A percentile compares a stretch with the other conserved stretches of the same genome.
Conservation (phyloP, 2,113 vertebrate species). For the Girardinichthys multiradiatus region DNA sequence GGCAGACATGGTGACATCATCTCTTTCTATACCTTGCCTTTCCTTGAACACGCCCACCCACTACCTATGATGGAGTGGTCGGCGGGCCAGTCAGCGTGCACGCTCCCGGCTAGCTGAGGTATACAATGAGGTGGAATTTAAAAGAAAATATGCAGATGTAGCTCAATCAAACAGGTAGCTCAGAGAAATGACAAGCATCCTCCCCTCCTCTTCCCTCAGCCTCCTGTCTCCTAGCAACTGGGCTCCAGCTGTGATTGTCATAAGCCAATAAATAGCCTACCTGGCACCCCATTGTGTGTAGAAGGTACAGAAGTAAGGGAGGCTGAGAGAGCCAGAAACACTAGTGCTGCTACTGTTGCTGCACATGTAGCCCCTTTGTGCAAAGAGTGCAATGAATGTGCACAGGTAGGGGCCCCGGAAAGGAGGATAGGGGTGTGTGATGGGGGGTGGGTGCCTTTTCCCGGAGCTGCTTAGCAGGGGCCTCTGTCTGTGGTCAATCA, state of each 20-base stretch:
- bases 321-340: slow-evolving; percentile 12
- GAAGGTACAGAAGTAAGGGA: slow-evolving; percentile 35
- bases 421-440: slow-evolving; percentile 9
- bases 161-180: slow-evolving; percentile 73
- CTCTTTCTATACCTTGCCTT: slow-evolving; percentile 65
- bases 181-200: slow-evolving; percentile 49
- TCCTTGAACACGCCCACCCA: slow-evolving; percentile 11
- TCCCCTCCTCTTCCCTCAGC: slow-evolving; percentile 37
- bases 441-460: slow-evolving; percentile 21
- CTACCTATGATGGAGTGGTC: slow-evolving; percentile 63
- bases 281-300: slow-evolving; percentile 47
- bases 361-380: slow-evolving; percentile 36
- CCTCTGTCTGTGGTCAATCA: slow-evolving; percentile 62
- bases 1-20: slow-evolving; percentile 78
- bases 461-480: slow-evolving; percentile 15
- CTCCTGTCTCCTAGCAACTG: slow-evolving; percentile 73
- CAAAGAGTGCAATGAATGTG: slow-evolving; percentile 4
- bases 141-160: slow-evolving; percentile 20
- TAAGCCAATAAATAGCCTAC: slow-evolving; percentile 64
- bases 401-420: slow-evolving; percentile 34
- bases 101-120: slow-evolving; percentile 34
- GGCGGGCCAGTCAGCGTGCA: not conserved
- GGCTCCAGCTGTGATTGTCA: slow-evolving; percentile 56
- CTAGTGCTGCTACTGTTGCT: no score
- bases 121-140: slow-evolving; percentile 35